Percentiles rank a stretch among this genome's conserved stretches.
phyloP scores from a whole-genome alignment of 2,797 vertebrate species.

The Cyprinella venusta region DNA sequence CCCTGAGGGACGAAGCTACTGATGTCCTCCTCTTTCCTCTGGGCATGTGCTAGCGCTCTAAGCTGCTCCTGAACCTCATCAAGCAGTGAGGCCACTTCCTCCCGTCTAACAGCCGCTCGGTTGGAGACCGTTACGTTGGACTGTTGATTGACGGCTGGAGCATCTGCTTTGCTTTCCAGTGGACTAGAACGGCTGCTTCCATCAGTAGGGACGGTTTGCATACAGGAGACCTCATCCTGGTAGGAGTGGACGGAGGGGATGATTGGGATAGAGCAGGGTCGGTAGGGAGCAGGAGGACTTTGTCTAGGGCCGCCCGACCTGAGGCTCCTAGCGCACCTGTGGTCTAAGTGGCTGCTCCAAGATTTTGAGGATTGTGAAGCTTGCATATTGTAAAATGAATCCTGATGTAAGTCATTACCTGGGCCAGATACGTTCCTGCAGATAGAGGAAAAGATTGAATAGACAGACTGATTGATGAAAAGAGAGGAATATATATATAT shows the following conservation, averaged over 20 bases:
- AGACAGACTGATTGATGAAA: conserved; percentile 1
- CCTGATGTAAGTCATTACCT: conserved; percentile 59
- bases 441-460: conserved; percentile 18
- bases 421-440: conserved; percentile 46
- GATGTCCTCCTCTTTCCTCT: conserved; percentile 72
- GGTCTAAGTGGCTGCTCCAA: conserved; percentile 56
- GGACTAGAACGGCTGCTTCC: conserved; percentile 33
- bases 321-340: conserved; percentile 19
- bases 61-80: conserved; percentile 77
- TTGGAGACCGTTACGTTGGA: not conserved
- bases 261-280: conserved; percentile 77
- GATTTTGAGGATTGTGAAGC: conserved; percentile 58
- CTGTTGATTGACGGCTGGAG: conserved; percentile 58
- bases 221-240: conserved; percentile 76
- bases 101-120: conserved; percentile 44
- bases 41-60: conserved; percentile 68
- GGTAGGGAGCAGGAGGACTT: conserved; percentile 60
- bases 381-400: conserved; percentile 73
- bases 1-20: conserved; percentile 37
- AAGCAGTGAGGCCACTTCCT: conserved; percentile 69
- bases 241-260: conserved; percentile 77
- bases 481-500: not conserved
- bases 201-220: conserved; percentile 69
- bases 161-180: conserved; percentile 15
- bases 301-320: conserved; percentile 26